Percentiles rank a stretch among this genome's conserved stretches.
These are phyloP conservation scores for Nephrotoma appendiculata DNA, from an alignment of 2,888 invertebrate species.

Conservation along the genomic window DNA sequence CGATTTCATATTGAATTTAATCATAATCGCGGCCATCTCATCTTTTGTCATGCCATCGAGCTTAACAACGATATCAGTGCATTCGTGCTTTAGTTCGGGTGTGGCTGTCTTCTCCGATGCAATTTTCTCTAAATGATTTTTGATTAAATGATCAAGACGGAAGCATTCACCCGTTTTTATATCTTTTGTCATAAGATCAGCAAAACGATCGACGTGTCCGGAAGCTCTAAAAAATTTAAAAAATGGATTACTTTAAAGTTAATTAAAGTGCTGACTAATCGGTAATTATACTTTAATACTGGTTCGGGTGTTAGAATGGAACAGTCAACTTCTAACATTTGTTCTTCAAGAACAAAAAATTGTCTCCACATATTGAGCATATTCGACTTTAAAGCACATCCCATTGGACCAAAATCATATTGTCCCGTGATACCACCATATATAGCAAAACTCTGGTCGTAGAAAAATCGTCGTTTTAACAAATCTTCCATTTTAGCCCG, in stretches of 20 bases:
- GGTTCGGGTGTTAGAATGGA: constrained; percentile 94
- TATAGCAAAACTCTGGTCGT: constrained; percentile 97
- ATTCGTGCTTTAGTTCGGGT: constrained; percentile 53
- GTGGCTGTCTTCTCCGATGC: constrained; percentile 69
- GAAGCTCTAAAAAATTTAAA: constrained; percentile 51
- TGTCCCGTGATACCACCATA: constrained; percentile 93
- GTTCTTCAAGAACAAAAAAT: constrained; percentile 92
- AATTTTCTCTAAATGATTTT: constrained; percentile 81
- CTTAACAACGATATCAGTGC: constrained; percentile 61
- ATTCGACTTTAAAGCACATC: constrained; percentile 94
- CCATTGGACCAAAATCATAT: constrained; percentile 99
- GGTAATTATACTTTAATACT: constrained; percentile 62
- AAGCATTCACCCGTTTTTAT: constrained; percentile 92
- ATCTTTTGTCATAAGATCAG: constrained; percentile 99
- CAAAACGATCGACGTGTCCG: constrained; percentile 97
- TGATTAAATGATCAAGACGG: constrained; percentile 92
- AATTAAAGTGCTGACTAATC: background rate
- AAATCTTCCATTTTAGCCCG: constrained; percentile 92
- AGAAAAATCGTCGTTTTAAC: constrained; percentile 91
- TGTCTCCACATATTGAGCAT: constrained; percentile 87
- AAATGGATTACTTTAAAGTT: background rate
- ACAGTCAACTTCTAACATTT: constrained; percentile 98
- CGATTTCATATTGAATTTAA: constrained; percentile 83
- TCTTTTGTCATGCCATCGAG: constrained; percentile 84
- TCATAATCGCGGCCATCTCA: constrained; percentile 76